These are phyloP conservation scores for Notarius quadriscutis DNA, from an alignment of 2,113 vertebrate species.

Conservation along the genomic window DNA sequence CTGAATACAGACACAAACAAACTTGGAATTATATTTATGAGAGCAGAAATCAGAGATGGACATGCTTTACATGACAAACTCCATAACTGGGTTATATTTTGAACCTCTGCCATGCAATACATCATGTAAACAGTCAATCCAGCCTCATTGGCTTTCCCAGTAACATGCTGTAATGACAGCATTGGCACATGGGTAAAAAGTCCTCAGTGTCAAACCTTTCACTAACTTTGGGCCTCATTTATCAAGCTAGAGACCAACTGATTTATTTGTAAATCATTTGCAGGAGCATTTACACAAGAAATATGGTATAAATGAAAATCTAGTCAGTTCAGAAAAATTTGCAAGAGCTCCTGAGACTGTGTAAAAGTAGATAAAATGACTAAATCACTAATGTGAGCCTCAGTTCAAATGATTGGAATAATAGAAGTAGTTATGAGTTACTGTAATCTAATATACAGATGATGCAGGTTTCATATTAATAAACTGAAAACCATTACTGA, in stretches of 20 bases:
- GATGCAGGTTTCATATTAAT: not conserved
- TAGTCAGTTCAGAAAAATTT: not conserved
- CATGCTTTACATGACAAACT: slow-evolving; percentile 27
- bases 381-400: no score
- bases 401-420: no score
- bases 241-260: not conserved
- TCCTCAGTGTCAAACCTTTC: slow-evolving; percentile 14
- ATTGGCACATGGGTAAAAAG: not conserved
- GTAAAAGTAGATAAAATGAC: not conserved
- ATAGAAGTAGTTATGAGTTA: not conserved
- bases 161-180: slow-evolving; percentile 12
- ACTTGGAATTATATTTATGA: slow-evolving; percentile 40
- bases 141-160: not conserved
- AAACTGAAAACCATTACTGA: not conserved
- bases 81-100: slow-evolving; percentile 21
- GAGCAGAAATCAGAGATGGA: slow-evolving; percentile 33
- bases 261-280: not conserved
- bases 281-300: not conserved
- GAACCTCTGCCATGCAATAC: slow-evolving; percentile 12
- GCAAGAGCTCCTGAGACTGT: not conserved
- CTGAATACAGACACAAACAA: slow-evolving; percentile 65
- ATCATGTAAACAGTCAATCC: slow-evolving; percentile 26
- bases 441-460: not conserved
- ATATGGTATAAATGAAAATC: not conserved
- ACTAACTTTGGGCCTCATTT: slow-evolving; percentile 8